phyloP scores from a whole-genome alignment of 1,140 invertebrate genomes.

The Ceratosolen solmsi region DNA sequence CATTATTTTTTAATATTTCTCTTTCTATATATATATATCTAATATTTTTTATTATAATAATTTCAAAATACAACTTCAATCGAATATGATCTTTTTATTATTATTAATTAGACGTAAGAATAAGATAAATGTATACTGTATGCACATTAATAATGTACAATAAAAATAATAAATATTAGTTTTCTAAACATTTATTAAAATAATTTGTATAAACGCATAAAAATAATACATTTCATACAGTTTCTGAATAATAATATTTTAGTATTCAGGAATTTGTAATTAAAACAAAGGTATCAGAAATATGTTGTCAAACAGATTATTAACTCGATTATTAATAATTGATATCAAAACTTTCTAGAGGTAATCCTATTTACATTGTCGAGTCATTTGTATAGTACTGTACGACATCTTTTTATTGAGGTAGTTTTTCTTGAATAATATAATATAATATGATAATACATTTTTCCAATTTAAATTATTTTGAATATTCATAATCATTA shows the following conservation, averaged over 20 bases:
- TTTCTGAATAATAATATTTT: constrained; percentile 6
- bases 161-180: neutral
- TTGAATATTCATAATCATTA: neutral
- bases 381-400: neutral
- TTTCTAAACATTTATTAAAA: constrained; percentile 30
- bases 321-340: constrained; percentile 11
- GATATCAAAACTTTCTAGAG: constrained; percentile 3
- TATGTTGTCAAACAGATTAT: constrained; percentile 1
- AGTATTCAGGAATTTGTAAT: neutral
- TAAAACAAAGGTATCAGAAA: constrained; percentile 13
- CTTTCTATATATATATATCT: no score
- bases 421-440: constrained; percentile 1
- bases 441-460: neutral
- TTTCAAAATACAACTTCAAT: no score
- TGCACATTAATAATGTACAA: no score
- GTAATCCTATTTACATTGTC: neutral
- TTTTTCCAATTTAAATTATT: neutral
- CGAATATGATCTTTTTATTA: no score
- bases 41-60: no score
- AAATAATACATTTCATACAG: neutral
- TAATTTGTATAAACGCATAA: constrained; percentile 8
- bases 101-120: no score
- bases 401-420: neutral
- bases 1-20: no score
- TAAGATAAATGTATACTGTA: no score